Evolutionary conservation across 2,888 invertebrate species (phyloP), one percentile per base, ranked within the genome.

Genomic region (Mesorhabditis spiculigera): DNA sequence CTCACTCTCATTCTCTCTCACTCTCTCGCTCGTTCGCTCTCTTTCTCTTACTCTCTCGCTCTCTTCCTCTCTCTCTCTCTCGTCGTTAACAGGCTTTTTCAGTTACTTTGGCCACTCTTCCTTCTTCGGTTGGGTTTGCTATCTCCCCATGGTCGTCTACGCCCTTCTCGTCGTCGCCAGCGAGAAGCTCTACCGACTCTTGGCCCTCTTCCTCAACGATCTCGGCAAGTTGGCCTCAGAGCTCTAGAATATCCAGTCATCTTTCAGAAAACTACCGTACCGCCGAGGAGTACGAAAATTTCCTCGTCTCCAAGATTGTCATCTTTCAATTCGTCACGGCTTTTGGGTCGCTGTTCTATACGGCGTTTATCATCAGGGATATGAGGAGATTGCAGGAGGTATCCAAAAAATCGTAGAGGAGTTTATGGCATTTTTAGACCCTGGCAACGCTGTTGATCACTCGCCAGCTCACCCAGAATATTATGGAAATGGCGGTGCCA

Each of bases 211-310:
- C 93, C 90, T 97, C 45, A 97, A 95, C 87, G 93, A 96, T 86
- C 91, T 91, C 90, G 96, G 96, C 28, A 28, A 28, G 28, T n/a
- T n/a, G n/a, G n/a, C n/a, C n/a, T n/a, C n/a, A n/a, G n/a, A n/a
- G n/a, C n/a, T n/a, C n/a, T n/a, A n/a, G n/a, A n/a, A n/a, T n/a
- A n/a, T n/a, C n/a, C n/a, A n/a, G n/a, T n/a, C n/a, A n/a, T n/a
- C n/a, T 69, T 81, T 5, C 91, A 95, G 96, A 96, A 90, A 96
- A 96, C 90, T 95, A 95, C 90, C 92, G 95, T 85, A 91, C 94
- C 87, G 94, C 95, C 89, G 94, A 94, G 88, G 93, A 93, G 88
- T 95, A 95, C 90, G 95, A 95, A 90, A 95, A 94, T 88, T 93
- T 95, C 89, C 91, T 96, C 88, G 94, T 96, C 89, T 92, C 93